phyloP scores from a whole-genome alignment of 2,113 vertebrate genomes.

The Rhadina sibilatrix region DNA sequence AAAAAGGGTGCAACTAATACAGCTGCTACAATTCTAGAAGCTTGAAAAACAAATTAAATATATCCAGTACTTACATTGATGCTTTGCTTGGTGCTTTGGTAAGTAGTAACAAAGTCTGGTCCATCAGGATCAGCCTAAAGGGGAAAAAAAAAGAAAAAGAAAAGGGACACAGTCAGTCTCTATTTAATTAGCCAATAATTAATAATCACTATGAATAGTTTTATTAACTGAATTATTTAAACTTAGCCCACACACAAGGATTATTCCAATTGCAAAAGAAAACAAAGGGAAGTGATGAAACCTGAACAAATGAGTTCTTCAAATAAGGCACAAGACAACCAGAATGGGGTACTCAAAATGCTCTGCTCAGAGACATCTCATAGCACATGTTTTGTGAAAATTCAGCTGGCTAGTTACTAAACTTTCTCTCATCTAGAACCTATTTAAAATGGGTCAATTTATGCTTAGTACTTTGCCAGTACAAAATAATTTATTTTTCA shows the following conservation, averaged over 20 bases:
- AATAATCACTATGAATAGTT: not conserved
- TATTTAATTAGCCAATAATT: not conserved
- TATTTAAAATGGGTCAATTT: not conserved
- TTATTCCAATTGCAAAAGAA: not conserved
- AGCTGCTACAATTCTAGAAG: not conserved
- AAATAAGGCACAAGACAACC: not conserved
- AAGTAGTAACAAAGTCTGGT: constrained; percentile 81
- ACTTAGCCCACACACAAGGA: not conserved
- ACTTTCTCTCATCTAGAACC: not conserved
- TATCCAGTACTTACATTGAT: constrained; percentile 77
- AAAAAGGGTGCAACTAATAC: not conserved
- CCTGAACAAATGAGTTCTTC: not conserved
- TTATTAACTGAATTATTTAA: not conserved
- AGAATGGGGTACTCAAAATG: not conserved
- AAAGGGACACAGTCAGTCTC: not conserved
- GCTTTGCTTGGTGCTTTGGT: constrained; percentile 84
- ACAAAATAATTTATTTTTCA: not conserved
- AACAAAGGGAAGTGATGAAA: not conserved
- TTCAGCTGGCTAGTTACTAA: not conserved
- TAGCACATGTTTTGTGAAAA: not conserved
- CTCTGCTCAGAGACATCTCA: not conserved
- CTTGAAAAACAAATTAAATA: not conserved
- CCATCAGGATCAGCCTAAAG: constrained; percentile 84
- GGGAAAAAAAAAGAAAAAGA: not conserved
- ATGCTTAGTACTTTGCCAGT: not conserved